Evolutionary conservation across 2,888 invertebrate genomes (phyloP).

Genomic region (Caenorhabditis becei): DNA sequence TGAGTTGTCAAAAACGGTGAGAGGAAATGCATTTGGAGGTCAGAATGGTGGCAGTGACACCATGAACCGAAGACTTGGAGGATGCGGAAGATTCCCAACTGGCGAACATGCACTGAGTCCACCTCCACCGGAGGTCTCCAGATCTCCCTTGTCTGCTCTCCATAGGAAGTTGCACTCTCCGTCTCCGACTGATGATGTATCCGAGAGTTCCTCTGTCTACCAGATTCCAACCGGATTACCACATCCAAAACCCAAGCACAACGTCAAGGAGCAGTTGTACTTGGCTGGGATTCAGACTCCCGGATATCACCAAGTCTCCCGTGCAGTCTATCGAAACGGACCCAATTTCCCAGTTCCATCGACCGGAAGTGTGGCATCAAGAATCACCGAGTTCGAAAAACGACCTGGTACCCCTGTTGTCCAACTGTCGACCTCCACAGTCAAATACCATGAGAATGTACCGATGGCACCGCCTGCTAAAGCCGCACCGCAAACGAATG

Average conservation of each 20-base stretch:
- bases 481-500: slow-evolving; percentile 56
- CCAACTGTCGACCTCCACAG: slow-evolving; percentile 52
- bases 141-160: slow-evolving; percentile 20
- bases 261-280: slow-evolving; percentile 80
- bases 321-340: slow-evolving; percentile 53
- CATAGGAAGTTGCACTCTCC: slow-evolving; percentile 66
- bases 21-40: slow-evolving; percentile 33
- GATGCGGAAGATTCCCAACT: slow-evolving; percentile 78
- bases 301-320: slow-evolving; percentile 38
- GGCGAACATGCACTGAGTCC: slow-evolving; percentile 73
- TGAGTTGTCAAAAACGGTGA: slow-evolving; percentile 56
- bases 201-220: slow-evolving; percentile 70
- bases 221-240: slow-evolving; percentile 76
- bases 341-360: slow-evolving; percentile 79
- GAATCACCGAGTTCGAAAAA: slow-evolving; percentile 79
- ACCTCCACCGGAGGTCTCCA: slow-evolving; percentile 39
- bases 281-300: slow-evolving; percentile 63
- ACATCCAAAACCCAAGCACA: slow-evolving; percentile 81
- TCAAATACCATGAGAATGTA: slow-evolving; percentile 57
- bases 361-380: slow-evolving; percentile 76
- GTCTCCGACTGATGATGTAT: slow-evolving; percentile 67
- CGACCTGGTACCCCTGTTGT: slow-evolving; percentile 75
- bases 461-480: slow-evolving; percentile 52
- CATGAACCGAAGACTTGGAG: slow-evolving; percentile 56
- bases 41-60: slow-evolving; percentile 15